Conservation (phyloP, 2,888 invertebrate species). For the Melieria omissa region DNA sequence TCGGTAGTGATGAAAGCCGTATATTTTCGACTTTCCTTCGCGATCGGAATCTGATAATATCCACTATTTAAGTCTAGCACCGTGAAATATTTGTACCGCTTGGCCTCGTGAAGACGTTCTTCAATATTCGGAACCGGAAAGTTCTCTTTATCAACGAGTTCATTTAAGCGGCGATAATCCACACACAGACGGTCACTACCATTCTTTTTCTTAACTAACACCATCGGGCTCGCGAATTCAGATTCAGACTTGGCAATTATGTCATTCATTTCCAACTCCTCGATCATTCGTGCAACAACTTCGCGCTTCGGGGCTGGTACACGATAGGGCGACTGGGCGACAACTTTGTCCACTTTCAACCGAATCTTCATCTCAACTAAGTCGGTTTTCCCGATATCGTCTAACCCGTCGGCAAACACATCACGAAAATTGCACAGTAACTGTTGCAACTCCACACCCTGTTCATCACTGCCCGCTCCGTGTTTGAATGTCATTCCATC, state of each 20-base stretch:
- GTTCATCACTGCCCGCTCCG: conserved; percentile 12
- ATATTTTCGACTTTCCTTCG: conserved; percentile 23
- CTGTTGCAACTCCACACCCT: neutral
- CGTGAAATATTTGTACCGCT: conserved; percentile 26
- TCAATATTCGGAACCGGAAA: conserved; percentile 40
- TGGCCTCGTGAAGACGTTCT: conserved; percentile 36
- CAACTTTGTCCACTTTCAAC: conserved; percentile 22
- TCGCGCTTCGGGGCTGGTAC: conserved; percentile 38
- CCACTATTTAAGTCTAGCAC: conserved; percentile 34
- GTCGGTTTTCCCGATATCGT: conserved; percentile 34
- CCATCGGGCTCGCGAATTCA: conserved; percentile 41
- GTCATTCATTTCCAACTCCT: conserved; percentile 37
- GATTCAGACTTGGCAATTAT: conserved; percentile 39
- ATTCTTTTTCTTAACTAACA: conserved; percentile 41
- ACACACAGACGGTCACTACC: conserved; percentile 37
- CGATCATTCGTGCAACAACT: conserved; percentile 29
- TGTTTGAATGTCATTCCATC: conserved; percentile 25
- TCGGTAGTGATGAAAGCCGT: conserved; percentile 35
- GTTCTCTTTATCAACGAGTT: conserved; percentile 32
- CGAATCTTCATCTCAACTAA: conserved; percentile 36
- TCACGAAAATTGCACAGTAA: conserved; percentile 28
- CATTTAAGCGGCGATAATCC: conserved; percentile 38
- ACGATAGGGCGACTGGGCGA: conserved; percentile 36
- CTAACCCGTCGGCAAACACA: conserved; percentile 29
- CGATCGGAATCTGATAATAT: conserved; percentile 32